phyloP scores from a whole-genome alignment of 2,888 invertebrate species.

The Yponomeuta cagnagella region DNA sequence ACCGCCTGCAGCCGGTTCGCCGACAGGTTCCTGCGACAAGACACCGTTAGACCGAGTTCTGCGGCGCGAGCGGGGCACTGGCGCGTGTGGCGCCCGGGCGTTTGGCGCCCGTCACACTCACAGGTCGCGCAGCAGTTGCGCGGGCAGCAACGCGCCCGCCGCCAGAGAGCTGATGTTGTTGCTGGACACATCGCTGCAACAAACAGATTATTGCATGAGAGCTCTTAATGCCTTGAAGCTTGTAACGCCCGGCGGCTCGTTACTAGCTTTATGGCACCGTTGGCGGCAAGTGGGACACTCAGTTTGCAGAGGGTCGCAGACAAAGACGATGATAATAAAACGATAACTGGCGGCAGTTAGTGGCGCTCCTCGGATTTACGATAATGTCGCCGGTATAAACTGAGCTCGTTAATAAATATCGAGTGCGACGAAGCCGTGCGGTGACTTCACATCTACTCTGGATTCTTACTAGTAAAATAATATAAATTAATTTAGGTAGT shows the following conservation, averaged over 20 bases:
- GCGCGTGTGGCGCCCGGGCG: too few species aligned
- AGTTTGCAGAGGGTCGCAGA: slow-evolving; percentile 13
- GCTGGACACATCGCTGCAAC: slow-evolving; percentile 86
- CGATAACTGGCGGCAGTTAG: slow-evolving; percentile 10
- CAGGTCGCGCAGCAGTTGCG: slow-evolving; percentile 83
- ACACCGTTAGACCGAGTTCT: neutral
- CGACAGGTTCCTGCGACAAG: slow-evolving; percentile 80
- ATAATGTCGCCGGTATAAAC: slow-evolving; percentile 8
- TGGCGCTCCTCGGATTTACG: slow-evolving; percentile 12
- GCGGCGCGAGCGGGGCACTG: too few species aligned
- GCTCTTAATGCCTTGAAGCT: neutral
- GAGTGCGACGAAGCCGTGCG: neutral
- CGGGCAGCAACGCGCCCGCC: slow-evolving; percentile 80
- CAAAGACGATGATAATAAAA: slow-evolving; percentile 17
- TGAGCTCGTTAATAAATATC: slow-evolving; percentile 8
- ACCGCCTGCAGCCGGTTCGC: slow-evolving; percentile 84
- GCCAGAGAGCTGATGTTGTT: slow-evolving; percentile 87
- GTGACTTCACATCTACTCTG: neutral
- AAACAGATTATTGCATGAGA: slow-evolving; percentile 17
- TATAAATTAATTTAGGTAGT: too few species aligned
- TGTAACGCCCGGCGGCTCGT: neutral
- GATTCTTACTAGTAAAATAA: too few species aligned
- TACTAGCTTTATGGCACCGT: neutral
- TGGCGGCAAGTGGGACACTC: slow-evolving; percentile 5
- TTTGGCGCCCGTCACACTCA: slow-evolving; percentile 64